These are phyloP conservation scores for Hydrolagus colliei DNA, from an alignment of 2,797 vertebrate species.

Conservation along the genomic window DNA sequence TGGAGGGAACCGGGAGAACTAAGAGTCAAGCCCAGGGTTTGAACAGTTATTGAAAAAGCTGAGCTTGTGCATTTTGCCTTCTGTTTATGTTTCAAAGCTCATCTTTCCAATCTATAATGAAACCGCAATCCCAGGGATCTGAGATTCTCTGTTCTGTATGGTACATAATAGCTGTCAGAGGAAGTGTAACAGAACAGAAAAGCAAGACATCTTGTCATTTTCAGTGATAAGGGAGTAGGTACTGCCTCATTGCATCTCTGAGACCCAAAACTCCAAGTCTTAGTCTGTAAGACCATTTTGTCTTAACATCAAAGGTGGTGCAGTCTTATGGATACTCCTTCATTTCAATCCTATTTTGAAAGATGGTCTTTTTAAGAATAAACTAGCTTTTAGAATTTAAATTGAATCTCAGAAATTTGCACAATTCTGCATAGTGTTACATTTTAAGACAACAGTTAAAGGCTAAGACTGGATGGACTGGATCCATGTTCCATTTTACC, in stretches of 20 bases:
- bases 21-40: not conserved
- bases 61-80: not conserved
- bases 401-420: no score
- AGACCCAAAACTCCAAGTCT: no score
- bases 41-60: not conserved
- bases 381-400: no score
- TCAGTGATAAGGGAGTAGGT: not conserved
- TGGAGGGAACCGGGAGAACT: not conserved
- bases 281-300: no score
- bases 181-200: not conserved
- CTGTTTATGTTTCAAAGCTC: not conserved
- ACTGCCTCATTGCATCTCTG: not conserved
- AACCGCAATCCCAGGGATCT: not conserved
- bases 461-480: no score
- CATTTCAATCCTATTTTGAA: no score
- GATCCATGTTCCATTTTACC: not conserved
- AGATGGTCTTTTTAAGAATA: no score
- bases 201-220: not conserved
- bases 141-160: not conserved
- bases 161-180: not conserved
- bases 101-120: not conserved
- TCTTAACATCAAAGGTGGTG: no score
- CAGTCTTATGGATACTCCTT: no score
- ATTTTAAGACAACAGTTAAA: no score
- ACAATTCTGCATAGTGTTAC: no score